Conservation (phyloP, 2,797 vertebrate species). For the Atherinosoma microstoma region DNA sequence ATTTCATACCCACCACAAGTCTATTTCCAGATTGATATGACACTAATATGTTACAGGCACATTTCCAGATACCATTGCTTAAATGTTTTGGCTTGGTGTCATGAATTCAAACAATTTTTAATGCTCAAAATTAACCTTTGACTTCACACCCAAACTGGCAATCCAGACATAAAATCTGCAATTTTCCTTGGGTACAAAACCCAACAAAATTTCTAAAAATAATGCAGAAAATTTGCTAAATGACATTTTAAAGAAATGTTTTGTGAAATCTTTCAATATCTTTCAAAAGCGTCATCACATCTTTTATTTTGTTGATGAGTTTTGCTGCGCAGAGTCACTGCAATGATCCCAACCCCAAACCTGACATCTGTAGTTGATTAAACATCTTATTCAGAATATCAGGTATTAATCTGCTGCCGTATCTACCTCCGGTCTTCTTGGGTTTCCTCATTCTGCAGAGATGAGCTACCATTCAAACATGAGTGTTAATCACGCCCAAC, state of each 20-base stretch:
- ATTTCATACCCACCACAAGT: no score
- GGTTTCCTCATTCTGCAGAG: neutral
- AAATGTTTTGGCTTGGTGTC: neutral
- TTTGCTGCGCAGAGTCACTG: neutral
- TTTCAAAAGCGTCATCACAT: neutral
- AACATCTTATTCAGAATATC: neutral
- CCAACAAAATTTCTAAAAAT: no score
- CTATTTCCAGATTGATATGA: no score
- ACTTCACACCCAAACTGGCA: no score
- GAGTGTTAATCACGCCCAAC: neutral
- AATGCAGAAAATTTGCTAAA: no score
- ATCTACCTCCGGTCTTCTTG: neutral
- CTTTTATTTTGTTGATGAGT: neutral
- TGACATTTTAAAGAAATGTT: no score
- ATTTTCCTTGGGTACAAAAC: no score
- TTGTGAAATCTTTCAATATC: neutral
- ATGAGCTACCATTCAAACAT: neutral
- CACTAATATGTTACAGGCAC: no score
- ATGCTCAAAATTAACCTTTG: no score
- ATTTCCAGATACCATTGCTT: neutral
- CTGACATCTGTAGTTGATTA: neutral
- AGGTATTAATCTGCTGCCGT: neutral
- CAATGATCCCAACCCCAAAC: neutral
- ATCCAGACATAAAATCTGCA: no score
- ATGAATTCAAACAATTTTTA: neutral